Percentiles rank a stretch among this genome's conserved stretches.
These are phyloP conservation scores for Ephydatia muelleri DNA, from an alignment of 37 sponge, comb jelly and placozoan species.

Conservation along the genomic window DNA sequence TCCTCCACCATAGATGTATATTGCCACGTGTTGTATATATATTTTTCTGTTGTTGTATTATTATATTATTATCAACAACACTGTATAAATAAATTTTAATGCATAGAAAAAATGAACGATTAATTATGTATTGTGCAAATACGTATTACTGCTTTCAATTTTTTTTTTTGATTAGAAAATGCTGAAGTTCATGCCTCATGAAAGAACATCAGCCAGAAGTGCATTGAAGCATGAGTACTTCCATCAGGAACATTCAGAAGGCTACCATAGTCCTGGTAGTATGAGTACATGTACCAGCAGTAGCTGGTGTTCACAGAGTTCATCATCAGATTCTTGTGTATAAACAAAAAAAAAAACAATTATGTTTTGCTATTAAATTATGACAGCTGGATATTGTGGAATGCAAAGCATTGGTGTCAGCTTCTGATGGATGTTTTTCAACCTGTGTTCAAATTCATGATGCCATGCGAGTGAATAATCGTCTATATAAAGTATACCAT, in stretches of 20 bases:
- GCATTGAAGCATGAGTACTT: constrained; percentile 63
- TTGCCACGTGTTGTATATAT: background rate
- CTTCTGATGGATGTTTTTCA: no score
- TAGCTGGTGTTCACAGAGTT: background rate
- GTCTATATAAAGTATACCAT: background rate
- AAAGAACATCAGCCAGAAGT: constrained; percentile 55
- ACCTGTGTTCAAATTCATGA: no score
- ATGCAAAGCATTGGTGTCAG: no score
- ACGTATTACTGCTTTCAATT: no score
- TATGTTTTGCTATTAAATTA: background rate
- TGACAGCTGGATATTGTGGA: background rate
- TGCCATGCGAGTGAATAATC: no score
- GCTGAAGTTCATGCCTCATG: constrained; percentile 42
- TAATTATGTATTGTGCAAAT: no score
- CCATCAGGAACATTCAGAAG: constrained; percentile 13
- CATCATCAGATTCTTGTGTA: constrained; percentile 45
- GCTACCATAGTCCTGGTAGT: constrained; percentile 19
- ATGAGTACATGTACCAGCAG: background rate
- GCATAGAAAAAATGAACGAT: background rate
- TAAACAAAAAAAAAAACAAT: background rate
- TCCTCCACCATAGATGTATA: no score
- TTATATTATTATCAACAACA: background rate
- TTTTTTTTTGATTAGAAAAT: constrained; percentile 43
- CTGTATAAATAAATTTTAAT: background rate
- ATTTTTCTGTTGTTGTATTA: background rate